Conservation (phyloP, 2,797 vertebrate species). For the Craterocephalus amniculus region DNA sequence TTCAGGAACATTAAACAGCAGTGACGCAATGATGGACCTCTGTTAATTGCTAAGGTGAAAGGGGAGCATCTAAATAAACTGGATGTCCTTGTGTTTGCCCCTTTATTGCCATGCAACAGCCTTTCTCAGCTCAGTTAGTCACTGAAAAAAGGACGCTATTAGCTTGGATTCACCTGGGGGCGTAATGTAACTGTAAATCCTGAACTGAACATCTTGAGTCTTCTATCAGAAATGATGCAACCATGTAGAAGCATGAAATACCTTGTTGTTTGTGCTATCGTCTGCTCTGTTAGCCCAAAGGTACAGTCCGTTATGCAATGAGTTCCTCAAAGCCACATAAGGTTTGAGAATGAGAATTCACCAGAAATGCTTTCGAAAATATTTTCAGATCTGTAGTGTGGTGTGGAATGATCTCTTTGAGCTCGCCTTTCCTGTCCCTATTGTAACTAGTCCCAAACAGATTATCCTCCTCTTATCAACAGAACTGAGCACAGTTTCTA, state of each 20-base stretch:
- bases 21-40: constrained; percentile 11
- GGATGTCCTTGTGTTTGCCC: constrained; percentile 3
- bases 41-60: constrained; percentile 12
- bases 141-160: background rate
- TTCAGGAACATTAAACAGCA: background rate
- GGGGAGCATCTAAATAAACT: constrained; percentile 19
- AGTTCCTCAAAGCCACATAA: constrained; percentile 1
- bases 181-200: background rate
- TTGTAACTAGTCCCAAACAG: background rate
- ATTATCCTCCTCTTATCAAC: background rate
- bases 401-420: background rate
- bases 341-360: background rate
- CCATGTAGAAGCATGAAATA: constrained; percentile 19
- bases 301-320: constrained; percentile 23
- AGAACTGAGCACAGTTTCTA: background rate
- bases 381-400: background rate
- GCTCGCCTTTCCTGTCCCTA: background rate
- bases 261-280: constrained; percentile 36
- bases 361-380: constrained; percentile 3
- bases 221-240: constrained; percentile 40
- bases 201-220: background rate
- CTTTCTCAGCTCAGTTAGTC: constrained; percentile 1
- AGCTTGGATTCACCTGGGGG: constrained; percentile 7
- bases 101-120: background rate
- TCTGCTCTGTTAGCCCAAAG: constrained; percentile 25